These are phyloP conservation scores for Mesocricetus auratus DNA, from an alignment of 2,113 vertebrate genomes.

Conservation along the genomic window DNA sequence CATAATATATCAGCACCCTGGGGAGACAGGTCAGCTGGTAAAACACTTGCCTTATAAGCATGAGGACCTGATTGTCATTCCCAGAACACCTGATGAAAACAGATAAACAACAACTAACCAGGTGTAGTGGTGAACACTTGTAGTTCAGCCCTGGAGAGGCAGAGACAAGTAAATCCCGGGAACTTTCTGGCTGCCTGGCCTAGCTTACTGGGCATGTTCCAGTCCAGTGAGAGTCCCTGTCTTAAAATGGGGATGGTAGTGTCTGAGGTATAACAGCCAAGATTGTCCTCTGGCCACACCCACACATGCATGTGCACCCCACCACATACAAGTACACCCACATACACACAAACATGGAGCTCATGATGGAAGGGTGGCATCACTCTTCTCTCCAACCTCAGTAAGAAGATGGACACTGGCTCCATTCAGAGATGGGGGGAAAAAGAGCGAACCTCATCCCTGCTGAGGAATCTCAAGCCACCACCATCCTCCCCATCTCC, in stretches of 20 bases:
- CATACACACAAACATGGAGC: neutral
- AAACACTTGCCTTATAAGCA: neutral
- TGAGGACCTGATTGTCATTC: neutral
- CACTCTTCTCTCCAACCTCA: neutral
- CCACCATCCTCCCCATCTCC: neutral
- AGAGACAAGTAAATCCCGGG: neutral
- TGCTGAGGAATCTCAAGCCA: neutral
- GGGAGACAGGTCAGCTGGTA: neutral
- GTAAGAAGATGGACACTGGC: neutral
- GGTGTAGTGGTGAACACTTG: neutral
- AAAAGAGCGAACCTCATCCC: neutral
- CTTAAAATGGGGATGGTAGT: neutral
- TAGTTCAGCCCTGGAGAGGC: neutral
- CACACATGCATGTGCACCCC: neutral
- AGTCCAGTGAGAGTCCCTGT: neutral
- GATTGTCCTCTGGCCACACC: neutral
- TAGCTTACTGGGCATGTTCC: too few species aligned
- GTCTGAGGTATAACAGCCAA: neutral
- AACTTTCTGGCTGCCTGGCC: neutral
- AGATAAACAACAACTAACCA: neutral
- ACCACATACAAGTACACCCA: neutral
- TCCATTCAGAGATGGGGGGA: neutral
- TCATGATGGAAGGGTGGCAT: neutral
- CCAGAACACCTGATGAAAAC: neutral
- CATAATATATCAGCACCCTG: too few species aligned